Evolutionary conservation across 2,113 vertebrate species (phyloP).

Genomic region (Hippocampus zosterae): DNA sequence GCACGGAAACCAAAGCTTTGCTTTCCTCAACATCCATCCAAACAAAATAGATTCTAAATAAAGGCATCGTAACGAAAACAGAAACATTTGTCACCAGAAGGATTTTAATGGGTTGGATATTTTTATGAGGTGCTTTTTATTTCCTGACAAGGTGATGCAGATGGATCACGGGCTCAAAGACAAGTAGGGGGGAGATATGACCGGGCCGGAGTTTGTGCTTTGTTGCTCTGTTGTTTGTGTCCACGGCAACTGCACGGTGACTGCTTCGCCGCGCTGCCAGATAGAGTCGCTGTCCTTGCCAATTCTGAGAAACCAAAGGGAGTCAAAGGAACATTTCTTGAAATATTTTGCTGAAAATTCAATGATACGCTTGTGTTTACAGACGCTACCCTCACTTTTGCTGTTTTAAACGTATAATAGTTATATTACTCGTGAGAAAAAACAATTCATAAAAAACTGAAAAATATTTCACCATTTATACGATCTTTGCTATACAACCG

Average conservation of each 20-base stretch:
- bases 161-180: constrained; percentile 56
- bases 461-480: not conserved
- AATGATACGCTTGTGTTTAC: not conserved
- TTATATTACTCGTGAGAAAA: not conserved
- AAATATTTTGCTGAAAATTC: not conserved
- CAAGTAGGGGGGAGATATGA: constrained; percentile 63
- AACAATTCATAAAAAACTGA: not conserved
- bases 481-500: not conserved
- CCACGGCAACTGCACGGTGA: constrained; percentile 66
- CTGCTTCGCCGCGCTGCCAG: constrained; percentile 47
- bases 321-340: constrained; percentile 27
- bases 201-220: constrained; percentile 52
- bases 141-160: constrained; percentile 62
- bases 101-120: constrained; percentile 47
- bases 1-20: constrained; percentile 1
- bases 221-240: constrained; percentile 67
- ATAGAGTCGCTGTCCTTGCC: constrained; percentile 41
- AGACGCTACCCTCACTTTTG: not conserved
- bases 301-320: constrained; percentile 31
- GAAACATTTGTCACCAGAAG: constrained; percentile 28
- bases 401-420: not conserved
- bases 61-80: constrained; percentile 43
- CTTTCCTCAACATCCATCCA: not conserved
- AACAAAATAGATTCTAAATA: constrained; percentile 52
- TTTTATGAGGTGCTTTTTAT: constrained; percentile 50